These are phyloP conservation scores for Archips crataeganus DNA, from an alignment of 2,888 invertebrate genomes.

Conservation along the genomic window DNA sequence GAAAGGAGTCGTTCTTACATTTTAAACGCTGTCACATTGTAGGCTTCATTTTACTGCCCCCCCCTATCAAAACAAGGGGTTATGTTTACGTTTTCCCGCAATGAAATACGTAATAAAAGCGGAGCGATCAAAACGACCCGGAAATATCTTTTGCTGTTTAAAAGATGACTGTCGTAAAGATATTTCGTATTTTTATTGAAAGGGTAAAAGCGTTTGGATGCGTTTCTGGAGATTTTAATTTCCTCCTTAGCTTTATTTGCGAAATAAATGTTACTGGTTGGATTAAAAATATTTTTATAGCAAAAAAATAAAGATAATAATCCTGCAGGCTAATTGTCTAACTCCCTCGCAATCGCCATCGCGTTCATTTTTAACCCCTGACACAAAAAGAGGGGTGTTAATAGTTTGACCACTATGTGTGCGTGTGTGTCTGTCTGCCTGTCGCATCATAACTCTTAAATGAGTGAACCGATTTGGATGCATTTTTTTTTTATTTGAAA, in stretches of 20 bases:
- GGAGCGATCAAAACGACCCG: conserved; percentile 22
- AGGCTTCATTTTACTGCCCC: conserved; percentile 14
- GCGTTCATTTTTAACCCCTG: too few relatives aligned
- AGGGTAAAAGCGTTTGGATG: background rate
- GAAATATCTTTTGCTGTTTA: conserved; percentile 15
- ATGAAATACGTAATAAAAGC: conserved; percentile 35
- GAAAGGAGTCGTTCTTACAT: background rate
- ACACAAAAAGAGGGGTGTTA: too few relatives aligned
- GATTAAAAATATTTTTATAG: background rate
- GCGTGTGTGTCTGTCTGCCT: too few relatives aligned
- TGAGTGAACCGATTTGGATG: too few relatives aligned
- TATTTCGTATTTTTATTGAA: conserved; percentile 2
- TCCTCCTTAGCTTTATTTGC: background rate
- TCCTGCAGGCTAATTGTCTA: too few relatives aligned
- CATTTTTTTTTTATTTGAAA: too few relatives aligned
- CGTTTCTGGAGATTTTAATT: background rate
- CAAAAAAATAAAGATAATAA: too few relatives aligned
- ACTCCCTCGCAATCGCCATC: too few relatives aligned
- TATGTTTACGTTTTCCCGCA: conserved; percentile 29
- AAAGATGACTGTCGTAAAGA: conserved; percentile 20
- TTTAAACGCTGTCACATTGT: conserved; percentile 31
- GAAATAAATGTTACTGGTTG: background rate
- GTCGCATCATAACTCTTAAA: too few relatives aligned
- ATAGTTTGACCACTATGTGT: too few relatives aligned
- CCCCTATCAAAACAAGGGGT: conserved; percentile 28